Percentiles rank a stretch among this genome's conserved stretches.
These are phyloP conservation scores for Drosophila stalkeri DNA, from an alignment of 2,888 invertebrate genomes.

Conservation along the genomic window DNA sequence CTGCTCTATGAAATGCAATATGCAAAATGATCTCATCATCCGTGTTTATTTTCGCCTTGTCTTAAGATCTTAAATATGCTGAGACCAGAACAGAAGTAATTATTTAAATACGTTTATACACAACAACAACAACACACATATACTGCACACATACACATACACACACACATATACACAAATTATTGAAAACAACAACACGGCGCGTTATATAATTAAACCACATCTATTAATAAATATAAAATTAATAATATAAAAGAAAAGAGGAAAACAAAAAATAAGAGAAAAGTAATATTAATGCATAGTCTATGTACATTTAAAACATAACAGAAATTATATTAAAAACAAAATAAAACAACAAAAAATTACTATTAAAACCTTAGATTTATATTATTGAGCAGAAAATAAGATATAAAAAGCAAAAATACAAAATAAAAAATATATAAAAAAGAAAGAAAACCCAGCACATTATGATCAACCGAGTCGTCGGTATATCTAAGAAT, in stretches of 20 bases:
- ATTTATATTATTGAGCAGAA: conserved; percentile 63
- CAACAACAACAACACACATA: conserved; percentile 41
- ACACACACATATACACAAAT: conserved; percentile 29
- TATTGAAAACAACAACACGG: conserved; percentile 58
- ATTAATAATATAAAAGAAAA: conserved; percentile 36
- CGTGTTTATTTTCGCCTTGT: conserved; percentile 85
- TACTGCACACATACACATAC: conserved; percentile 25
- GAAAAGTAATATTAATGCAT: conserved; percentile 70
- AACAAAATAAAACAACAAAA: conserved; percentile 36
- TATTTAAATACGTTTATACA: conserved; percentile 35
- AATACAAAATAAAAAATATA: neutral
- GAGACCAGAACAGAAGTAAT: conserved; percentile 52
- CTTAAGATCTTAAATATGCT: conserved; percentile 56
- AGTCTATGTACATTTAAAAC: conserved; percentile 78
- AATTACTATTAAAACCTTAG: conserved; percentile 72
- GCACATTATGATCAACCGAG: conserved; percentile 65
- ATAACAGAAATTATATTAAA: conserved; percentile 75
- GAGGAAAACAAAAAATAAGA: conserved; percentile 17
- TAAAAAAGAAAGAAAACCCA: conserved; percentile 16
- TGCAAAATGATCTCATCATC: conserved; percentile 85
- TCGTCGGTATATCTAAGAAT: conserved; percentile 67
- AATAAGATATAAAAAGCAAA: conserved; percentile 19
- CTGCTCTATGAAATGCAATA: conserved; percentile 73
- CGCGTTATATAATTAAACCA: conserved; percentile 64
- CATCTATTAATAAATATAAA: conserved; percentile 68